Percentiles rank a stretch among this genome's conserved stretches.
Evolutionary conservation across 2,113 vertebrate species (phyloP).

Genomic region (Setophaga coronata): DNA sequence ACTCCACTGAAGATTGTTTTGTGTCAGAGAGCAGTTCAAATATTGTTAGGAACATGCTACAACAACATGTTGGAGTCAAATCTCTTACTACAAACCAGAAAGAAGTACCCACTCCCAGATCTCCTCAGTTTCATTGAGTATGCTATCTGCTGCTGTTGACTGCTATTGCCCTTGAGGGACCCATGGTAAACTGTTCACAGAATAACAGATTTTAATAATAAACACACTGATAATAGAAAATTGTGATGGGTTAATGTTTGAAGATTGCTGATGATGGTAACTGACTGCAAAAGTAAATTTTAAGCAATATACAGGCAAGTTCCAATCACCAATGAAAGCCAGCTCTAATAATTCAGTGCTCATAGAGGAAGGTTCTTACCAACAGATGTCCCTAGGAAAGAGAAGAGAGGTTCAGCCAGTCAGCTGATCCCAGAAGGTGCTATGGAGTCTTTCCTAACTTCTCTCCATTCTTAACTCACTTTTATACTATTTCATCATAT

Average conservation of each 20-base stretch:
- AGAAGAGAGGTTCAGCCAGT: background rate
- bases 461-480: background rate
- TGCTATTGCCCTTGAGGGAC: background rate
- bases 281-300: background rate
- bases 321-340: background rate
- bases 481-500: background rate
- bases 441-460: background rate
- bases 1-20: background rate
- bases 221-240: background rate
- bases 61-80: accelerated
- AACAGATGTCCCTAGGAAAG: accelerated
- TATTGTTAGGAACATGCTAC: background rate
- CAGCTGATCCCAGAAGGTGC: background rate
- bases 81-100: background rate
- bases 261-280: background rate
- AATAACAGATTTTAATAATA: background rate
- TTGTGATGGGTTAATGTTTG: background rate
- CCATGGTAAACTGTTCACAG: background rate
- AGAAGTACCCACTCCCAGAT: background rate
- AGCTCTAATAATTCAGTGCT: background rate
- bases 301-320: background rate
- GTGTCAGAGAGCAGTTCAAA: background rate
- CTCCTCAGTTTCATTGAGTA: background rate
- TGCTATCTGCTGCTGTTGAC: background rate
- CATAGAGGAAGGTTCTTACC: background rate